Evolutionary conservation across 2,113 vertebrate species (phyloP), one percentile per base, ranked within the genome.

Genomic region (Psittacara wagleri): DNA sequence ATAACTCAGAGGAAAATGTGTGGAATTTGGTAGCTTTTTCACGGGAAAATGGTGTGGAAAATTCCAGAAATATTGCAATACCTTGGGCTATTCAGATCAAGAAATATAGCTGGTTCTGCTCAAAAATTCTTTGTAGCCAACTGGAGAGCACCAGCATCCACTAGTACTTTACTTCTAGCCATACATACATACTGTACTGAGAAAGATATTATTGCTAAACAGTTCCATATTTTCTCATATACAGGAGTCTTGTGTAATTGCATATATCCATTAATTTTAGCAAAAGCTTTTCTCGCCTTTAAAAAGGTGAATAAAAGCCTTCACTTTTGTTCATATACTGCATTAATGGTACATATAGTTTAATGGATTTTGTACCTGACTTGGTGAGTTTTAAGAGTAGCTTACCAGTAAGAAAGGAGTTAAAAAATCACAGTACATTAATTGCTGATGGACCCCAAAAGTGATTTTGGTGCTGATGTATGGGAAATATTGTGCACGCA

Each of bases 381-480:
- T 77, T 67, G 7, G 31, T 77, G 46, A 85, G 29, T 62, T 76
- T 82, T 94, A 70, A 49, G 44, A 92, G n/a, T 31, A 83, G 28
- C 23, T 91, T 79, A 83, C 72, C 52, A 68, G 69, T 37, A 77
- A 88, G 49, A 54, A 75, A 92, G 61, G 62, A 59, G 67, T 95
- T 96, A 86, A 87, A 86, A 90, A 70, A 48, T 76, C 10, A 51
- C 6, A 59, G 13, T 20, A 55, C 25, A 8, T 86, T 86, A 89
- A 94, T 92, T 87, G 62, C 74, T 94, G 11, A 43, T 79, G 82
- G 72, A 69, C 48, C 66, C 44, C 19, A 54, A 80, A 70, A 75
- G 68, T 44, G 19, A 24, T n/a, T 13, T 49, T 87, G 77, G 46
- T 92, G 84, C 92, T 94, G 88, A 91, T 86, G 70, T 63, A 94